A percentile compares a stretch with the other conserved stretches of the same genome.
phyloP scores from a whole-genome alignment of 1,140 invertebrate species.

The Aphaenogaster rudis region DNA sequence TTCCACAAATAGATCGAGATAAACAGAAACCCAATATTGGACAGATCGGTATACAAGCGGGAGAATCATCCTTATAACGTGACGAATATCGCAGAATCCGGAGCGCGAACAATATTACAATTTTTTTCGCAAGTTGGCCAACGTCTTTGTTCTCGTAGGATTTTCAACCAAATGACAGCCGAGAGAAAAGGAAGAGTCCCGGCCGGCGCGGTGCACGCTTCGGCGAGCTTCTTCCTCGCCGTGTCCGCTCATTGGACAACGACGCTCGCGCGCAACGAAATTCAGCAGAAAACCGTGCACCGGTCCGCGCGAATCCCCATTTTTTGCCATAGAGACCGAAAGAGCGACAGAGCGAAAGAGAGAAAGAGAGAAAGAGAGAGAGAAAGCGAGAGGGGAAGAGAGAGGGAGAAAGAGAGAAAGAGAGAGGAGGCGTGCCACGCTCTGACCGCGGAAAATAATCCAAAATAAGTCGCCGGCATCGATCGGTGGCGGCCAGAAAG shows the following conservation, averaged over 20 bases:
- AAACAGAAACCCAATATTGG: slow-evolving; percentile 5
- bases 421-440: slow-evolving; percentile 52
- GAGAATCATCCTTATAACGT: not conserved
- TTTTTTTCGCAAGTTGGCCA: slow-evolving; percentile 42
- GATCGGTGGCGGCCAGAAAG: slow-evolving; percentile 76
- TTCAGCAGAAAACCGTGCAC: slow-evolving; percentile 75
- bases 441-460: slow-evolving; percentile 78
- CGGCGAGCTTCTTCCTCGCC: slow-evolving; percentile 71
- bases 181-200: slow-evolving; percentile 58
- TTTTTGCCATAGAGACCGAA: slow-evolving; percentile 68
- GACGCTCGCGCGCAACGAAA: slow-evolving; percentile 69
- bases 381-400: not conserved
- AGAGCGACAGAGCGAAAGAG: slow-evolving; percentile 17
- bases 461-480: slow-evolving; percentile 82
- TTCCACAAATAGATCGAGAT: not conserved
- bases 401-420: not conserved
- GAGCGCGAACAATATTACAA: slow-evolving; percentile 9
- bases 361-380: not conserved
- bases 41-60: not conserved
- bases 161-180: slow-evolving; percentile 60
- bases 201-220: slow-evolving; percentile 59
- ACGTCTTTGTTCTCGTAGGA: slow-evolving; percentile 62
- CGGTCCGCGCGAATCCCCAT: slow-evolving; percentile 75
- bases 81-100: not conserved
- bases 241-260: slow-evolving; percentile 71